Conservation (phyloP, 2,797 vertebrate genomes). For the Parotocinclus haroldoi region DNA sequence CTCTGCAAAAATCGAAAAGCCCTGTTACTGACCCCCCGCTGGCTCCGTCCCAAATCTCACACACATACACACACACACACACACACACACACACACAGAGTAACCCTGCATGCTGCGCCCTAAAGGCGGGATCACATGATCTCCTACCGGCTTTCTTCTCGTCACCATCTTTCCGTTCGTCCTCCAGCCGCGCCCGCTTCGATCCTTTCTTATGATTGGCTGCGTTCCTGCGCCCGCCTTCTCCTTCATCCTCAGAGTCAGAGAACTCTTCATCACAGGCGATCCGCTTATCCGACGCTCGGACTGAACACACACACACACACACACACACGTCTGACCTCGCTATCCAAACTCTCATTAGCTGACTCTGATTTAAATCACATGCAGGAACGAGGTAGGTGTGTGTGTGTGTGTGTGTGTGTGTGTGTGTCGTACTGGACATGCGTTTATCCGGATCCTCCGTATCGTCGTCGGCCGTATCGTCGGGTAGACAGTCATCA, state of each 20-base stretch:
- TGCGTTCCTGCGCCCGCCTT: slow-evolving; percentile 85
- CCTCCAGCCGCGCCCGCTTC: slow-evolving; percentile 90
- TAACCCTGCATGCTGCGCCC: no score
- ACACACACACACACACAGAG: no score
- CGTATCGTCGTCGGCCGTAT: slow-evolving; percentile 86
- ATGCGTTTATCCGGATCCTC: slow-evolving; percentile 93
- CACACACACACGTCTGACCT: no score
- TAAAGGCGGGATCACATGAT: no score
- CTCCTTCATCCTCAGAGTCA: slow-evolving; percentile 91
- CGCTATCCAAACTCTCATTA: no score
- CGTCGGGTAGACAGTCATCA: slow-evolving; percentile 90
- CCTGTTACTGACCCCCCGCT: no score
- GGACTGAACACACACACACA: slow-evolving; percentile 66
- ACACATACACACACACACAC: no score
- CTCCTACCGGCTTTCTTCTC: slow-evolving; percentile 80
- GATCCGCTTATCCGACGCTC: slow-evolving; percentile 93
- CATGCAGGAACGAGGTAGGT: no score
- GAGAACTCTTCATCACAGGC: slow-evolving; percentile 96
- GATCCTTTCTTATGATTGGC: slow-evolving; percentile 87
- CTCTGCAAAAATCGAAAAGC: no score
- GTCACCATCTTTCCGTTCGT: slow-evolving; percentile 84
- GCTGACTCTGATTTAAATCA: no score
- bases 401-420: no score
- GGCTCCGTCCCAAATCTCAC: no score
- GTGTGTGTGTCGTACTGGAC: slow-evolving; percentile 69